phyloP scores from a whole-genome alignment of 2,113 vertebrate genomes.

The Lota lota region DNA sequence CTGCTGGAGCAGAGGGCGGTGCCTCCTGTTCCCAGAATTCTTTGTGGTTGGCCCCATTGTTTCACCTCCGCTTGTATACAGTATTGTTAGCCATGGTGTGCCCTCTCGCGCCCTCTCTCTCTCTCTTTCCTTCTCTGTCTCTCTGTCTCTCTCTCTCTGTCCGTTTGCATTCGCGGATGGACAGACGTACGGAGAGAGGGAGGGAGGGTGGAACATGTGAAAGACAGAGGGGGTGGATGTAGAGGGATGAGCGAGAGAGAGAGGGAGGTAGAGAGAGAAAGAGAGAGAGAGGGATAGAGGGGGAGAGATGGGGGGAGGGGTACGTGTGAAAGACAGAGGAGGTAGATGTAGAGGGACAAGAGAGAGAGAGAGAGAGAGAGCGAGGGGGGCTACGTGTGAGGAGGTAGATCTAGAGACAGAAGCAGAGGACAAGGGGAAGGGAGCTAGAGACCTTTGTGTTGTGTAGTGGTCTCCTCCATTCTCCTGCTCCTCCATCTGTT shows the following conservation, averaged over 20 bases:
- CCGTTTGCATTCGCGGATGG: too few relatives aligned
- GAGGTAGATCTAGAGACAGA: too few relatives aligned
- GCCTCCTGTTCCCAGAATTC: constrained; percentile 82
- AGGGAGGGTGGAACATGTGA: too few relatives aligned
- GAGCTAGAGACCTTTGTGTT: constrained; percentile 67
- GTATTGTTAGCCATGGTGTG: constrained; percentile 77
- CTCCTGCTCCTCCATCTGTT: constrained; percentile 80
- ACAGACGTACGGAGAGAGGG: too few relatives aligned
- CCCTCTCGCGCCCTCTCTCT: constrained; percentile 59
- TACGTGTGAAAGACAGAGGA: constrained; percentile 41
- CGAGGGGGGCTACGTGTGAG: too few relatives aligned
- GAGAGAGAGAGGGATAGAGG: too few relatives aligned
- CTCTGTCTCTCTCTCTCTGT: not conserved
- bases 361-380: constrained; percentile 42
- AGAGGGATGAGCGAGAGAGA: too few relatives aligned
- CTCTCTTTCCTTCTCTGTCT: constrained; percentile 26
- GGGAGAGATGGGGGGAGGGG: constrained; percentile 44
- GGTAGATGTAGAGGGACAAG: constrained; percentile 24
- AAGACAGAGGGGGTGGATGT: too few relatives aligned
- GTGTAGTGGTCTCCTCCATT: constrained; percentile 66
- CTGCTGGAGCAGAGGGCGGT: constrained; percentile 67
- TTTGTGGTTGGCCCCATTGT: constrained; percentile 74
- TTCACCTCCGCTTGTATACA: constrained; percentile 74
- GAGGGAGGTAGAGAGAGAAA: too few relatives aligned
- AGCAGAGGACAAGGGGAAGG: constrained; percentile 24